Base-by-base conservation (phyloP, 37 sponge, comb jelly and placozoan genomes). In the Tethya wilhelma region DNA sequence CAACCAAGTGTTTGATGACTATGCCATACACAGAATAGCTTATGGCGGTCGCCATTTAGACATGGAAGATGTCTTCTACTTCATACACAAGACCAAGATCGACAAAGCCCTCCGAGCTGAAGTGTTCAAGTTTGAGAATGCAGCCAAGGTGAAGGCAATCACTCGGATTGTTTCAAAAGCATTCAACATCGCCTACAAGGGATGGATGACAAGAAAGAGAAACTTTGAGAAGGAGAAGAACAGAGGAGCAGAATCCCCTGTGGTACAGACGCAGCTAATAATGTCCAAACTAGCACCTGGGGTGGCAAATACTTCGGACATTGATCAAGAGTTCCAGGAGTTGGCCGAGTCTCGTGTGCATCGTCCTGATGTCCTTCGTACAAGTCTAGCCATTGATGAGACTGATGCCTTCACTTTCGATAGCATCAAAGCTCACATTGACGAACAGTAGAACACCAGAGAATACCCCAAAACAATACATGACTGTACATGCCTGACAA, bases 181-280 rank as follows among this genome's bases (percentile, higher is more conserved):
- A 20, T 90, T 94, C 88, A 90, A 87, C 72, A 90, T 94, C 69
- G 90, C 95, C 19, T 94, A 71, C 85, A 86, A 87, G 44, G 90
- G 82, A 2, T 94, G 91, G 91, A 77, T 64, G 53, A n/a, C 67
- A 2, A 67, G 79, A 67, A 79, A 90, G 78, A 70, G 80, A 42
- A 64, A 69, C 30, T 17, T 12, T 38, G 75, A 82, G 9, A 79
- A 45, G 31, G 59, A 44, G 28, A 69, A 75, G 12, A 8, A 46
- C 5, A 29, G 20, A 39, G 86, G 81, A 0, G 38, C 69, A 2
- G 73, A 73, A 33, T 83, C 85, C 2, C 90, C 90, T 22, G 39
- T 64, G 0, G 6, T 80, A 1, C 68, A 72, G 7, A 14, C 64
- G 11, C 74, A 80, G 55, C n/a, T 43, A 7, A 22, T 70, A 14